Evolutionary conservation across 2,113 vertebrate genomes (phyloP).

Genomic region (Hypocryptadius cinnamomeus): DNA sequence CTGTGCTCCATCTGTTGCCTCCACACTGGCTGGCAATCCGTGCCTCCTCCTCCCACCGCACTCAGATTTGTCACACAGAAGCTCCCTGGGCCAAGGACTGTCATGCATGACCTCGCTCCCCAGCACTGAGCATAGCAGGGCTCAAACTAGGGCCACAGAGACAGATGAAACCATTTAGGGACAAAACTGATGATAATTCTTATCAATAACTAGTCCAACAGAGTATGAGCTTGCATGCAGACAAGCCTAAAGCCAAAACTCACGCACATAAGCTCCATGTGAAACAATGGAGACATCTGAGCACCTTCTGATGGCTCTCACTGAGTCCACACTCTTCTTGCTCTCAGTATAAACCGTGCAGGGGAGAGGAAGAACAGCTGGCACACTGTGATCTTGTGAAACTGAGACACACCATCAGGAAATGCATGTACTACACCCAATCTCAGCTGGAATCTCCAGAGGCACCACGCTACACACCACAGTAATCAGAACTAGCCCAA

Average conservation of each 20-base stretch:
- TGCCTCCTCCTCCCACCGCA: background rate
- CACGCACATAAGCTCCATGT: background rate
- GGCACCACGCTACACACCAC: background rate
- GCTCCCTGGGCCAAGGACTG: background rate
- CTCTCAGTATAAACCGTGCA: background rate
- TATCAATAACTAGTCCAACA: background rate
- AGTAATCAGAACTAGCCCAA: background rate
- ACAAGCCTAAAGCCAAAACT: background rate
- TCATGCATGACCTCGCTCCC: fast-evolving
- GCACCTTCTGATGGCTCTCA: background rate
- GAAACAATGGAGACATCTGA: background rate
- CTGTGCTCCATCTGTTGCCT: constrained; percentile 10
- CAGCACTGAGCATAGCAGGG: background rate
- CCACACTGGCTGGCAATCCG: background rate
- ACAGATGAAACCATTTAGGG: background rate
- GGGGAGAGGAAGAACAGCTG: background rate
- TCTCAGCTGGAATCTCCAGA: background rate
- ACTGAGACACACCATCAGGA: background rate
- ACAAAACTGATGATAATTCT: background rate
- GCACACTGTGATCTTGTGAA: background rate
- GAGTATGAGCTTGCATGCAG: background rate
- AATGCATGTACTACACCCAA: background rate
- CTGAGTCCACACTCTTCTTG: background rate
- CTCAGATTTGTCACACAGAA: background rate
- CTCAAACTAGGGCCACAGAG: background rate